Evolutionary conservation across 2,113 vertebrate genomes (phyloP), one percentile per base, ranked within the genome.

Genomic region (Tragelaphus buxtoni): DNA sequence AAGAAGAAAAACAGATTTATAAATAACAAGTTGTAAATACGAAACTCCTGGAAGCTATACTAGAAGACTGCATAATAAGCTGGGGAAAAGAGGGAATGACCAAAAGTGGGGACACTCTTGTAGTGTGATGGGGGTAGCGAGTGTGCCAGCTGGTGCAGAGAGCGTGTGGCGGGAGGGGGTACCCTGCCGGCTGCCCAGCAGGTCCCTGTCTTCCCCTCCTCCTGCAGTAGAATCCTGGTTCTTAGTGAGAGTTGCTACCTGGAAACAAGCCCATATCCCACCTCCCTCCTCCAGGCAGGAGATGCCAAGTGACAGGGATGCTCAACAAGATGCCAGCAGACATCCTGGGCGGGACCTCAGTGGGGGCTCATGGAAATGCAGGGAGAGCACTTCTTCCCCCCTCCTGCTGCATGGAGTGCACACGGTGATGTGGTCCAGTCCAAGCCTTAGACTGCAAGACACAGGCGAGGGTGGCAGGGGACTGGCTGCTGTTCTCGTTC

Each of bases 131-230:
- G 56, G 4, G 45, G 13, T 5, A 20, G 51, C 42, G 10, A 51
- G 76, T 2, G 3, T 20, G 5, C 11, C 16, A 28, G 7, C 26
- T 26, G 28, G 30, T 3, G 17, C 35, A 28, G 53, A 45, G 16
- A 12, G 2, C 0, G 0, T 22, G 18, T 13, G 56, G 24, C 20
- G 4, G 8, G 30, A 5, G 3, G 61, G 17, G 2, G 2, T 55
- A 56, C 22, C 12, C 0, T 1, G 61, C 20, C 2, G 45, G 56
- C 30, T 49, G 39, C 24, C 35, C 35, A 13, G 42, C 9, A 14
- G 10, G 39, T 2, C 20, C 28, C 22, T 22, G 28, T 28, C 14
- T 1, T 13, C 39, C 32, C 35, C 20, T 22, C 26, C 45, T 24
- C 18, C 42, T 22, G n/a, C 7, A 28, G 42, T 1, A 47, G 79